Evolutionary conservation across 2,888 invertebrate species (phyloP).

Genomic region (Noctua janthina): DNA sequence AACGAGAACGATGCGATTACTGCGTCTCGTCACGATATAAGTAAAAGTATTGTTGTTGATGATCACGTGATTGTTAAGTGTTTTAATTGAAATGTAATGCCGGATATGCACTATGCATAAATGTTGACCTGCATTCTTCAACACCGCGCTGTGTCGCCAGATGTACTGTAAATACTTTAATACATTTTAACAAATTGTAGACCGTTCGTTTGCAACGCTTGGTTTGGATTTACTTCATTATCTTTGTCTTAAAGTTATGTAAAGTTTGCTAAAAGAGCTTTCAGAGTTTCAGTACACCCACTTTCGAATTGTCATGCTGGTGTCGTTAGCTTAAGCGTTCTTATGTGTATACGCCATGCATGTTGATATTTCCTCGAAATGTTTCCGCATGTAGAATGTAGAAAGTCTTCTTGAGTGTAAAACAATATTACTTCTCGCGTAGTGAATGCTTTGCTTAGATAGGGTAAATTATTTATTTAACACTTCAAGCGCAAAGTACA

Average conservation of each 20-base stretch:
- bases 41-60: slow-evolving; percentile 14
- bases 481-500: too few species aligned
- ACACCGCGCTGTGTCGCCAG: background rate
- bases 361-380: slow-evolving; percentile 7
- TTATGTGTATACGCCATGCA: background rate
- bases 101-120: background rate
- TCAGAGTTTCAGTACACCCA: slow-evolving; percentile 8
- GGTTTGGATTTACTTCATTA: slow-evolving; percentile 7
- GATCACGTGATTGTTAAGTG: slow-evolving; percentile 2
- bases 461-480: background rate
- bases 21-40: slow-evolving; percentile 19
- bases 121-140: background rate
- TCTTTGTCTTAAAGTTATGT: background rate
- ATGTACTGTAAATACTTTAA: background rate
- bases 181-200: background rate
- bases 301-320: background rate
- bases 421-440: background rate
- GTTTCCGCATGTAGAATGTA: background rate
- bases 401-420: slow-evolving; percentile 19
- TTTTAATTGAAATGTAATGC: background rate
- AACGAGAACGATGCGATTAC: slow-evolving; percentile 11
- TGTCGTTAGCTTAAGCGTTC: background rate
- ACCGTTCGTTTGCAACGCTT: slow-evolving; percentile 1
- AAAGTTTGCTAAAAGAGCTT: slow-evolving; percentile 11
- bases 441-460: background rate